phyloP scores from a whole-genome alignment of 2,113 vertebrate species.

The Nettapus auritus region DNA sequence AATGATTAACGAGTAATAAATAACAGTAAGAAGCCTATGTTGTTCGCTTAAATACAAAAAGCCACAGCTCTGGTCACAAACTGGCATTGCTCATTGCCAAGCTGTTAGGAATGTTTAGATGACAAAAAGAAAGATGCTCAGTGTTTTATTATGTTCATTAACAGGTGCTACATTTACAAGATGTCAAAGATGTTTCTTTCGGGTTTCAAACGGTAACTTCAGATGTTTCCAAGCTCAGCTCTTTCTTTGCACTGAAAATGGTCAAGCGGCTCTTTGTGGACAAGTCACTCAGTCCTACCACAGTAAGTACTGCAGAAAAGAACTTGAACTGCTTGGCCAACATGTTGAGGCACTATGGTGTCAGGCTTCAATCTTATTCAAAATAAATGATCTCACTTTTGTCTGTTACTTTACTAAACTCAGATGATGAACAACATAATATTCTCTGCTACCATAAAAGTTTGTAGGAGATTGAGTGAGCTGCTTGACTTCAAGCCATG shows the following conservation, averaged over 20 bases:
- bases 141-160: not conserved
- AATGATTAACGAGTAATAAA: not conserved
- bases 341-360: not conserved
- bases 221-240: slow-evolving; percentile 80
- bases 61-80: not conserved
- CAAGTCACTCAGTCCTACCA: slow-evolving; percentile 76
- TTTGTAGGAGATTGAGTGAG: not conserved
- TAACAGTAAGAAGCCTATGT: not conserved
- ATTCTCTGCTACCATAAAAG: not conserved
- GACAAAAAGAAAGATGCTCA: not conserved
- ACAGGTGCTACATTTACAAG: slow-evolving; percentile 82
- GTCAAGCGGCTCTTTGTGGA: slow-evolving; percentile 81
- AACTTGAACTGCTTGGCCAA: not conserved
- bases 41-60: not conserved
- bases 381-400: not conserved
- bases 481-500: not conserved
- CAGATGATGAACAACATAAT: not conserved
- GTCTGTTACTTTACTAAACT: not conserved
- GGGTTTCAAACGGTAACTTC: slow-evolving; percentile 83
- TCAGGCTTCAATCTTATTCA: not conserved
- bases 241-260: slow-evolving; percentile 79
- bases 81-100: not conserved
- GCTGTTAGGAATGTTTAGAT: not conserved
- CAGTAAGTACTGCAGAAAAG: slow-evolving; percentile 69
- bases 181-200: slow-evolving; percentile 81